These are phyloP conservation scores for Subacronicta megacephala DNA, from an alignment of 2,888 invertebrate genomes.

Conservation along the genomic window DNA sequence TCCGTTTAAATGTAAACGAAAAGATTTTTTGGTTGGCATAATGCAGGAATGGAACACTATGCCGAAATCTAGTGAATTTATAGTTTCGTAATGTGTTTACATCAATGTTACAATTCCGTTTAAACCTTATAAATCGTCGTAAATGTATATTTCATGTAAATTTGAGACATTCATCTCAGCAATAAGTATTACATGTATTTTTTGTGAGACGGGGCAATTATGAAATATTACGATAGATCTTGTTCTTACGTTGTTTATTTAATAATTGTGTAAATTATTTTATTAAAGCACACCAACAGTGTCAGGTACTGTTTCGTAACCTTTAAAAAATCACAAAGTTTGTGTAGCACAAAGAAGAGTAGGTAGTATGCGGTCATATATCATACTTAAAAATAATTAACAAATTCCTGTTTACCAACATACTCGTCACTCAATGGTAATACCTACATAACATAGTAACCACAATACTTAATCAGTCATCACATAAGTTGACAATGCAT, in stretches of 20 bases:
- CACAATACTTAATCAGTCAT: too few species aligned
- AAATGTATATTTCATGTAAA: conserved; percentile 44
- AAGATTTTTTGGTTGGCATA: not conserved
- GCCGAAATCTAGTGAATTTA: not conserved
- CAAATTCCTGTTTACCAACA: too few species aligned
- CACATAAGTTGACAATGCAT: too few species aligned
- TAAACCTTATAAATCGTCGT: conserved; percentile 28
- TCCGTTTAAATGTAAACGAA: not conserved
- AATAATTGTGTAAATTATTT: not conserved
- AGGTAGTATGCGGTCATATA: too few species aligned
- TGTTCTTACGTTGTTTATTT: conserved; percentile 1
- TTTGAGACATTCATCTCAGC: conserved; percentile 19
- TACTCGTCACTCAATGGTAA: too few species aligned
- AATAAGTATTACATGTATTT: not conserved
- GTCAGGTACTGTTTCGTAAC: too few species aligned
- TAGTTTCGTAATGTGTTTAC: conserved; percentile 24
- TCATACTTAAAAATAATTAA: too few species aligned
- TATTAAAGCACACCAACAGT: too few species aligned
- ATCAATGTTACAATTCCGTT: conserved; percentile 22
- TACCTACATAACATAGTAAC: too few species aligned
- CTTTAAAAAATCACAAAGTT: too few species aligned
- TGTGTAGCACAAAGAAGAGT: too few species aligned
- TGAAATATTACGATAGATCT: conserved; percentile 22
- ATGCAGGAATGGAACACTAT: not conserved
- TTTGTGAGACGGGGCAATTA: conserved; percentile 25